A percentile compares a stretch with the other conserved stretches of the same genome.
These are phyloP conservation scores for Gymnoscopelus braueri DNA, from an alignment of 2,797 vertebrate genomes.

Conservation along the genomic window DNA sequence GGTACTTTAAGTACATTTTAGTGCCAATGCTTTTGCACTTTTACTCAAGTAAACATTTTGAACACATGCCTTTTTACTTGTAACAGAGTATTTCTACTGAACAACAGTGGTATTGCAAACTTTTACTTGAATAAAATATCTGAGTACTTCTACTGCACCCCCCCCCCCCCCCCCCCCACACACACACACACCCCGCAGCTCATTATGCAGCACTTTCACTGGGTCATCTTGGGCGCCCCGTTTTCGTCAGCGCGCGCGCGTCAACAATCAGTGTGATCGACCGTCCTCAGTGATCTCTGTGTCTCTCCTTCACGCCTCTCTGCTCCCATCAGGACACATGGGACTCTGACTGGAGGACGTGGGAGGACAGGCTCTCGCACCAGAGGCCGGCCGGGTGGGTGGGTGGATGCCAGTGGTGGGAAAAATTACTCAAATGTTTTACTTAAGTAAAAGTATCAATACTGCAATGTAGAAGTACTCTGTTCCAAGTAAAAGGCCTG, in stretches of 20 bases:
- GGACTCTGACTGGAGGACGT: conserved; percentile 48
- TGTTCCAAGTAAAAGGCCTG: too few species aligned
- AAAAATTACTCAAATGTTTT: conserved; percentile 1
- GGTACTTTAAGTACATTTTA: too few species aligned
- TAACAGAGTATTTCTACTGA: too few species aligned
- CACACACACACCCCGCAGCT: not conserved
- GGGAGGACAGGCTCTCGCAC: conserved; percentile 43
- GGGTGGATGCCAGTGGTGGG: conserved; percentile 22
- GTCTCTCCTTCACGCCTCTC: conserved; percentile 89
- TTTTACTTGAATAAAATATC: too few species aligned
- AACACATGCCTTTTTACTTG: too few species aligned
- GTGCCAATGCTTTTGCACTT: too few species aligned
- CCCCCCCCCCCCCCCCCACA: not conserved
- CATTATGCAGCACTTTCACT: not conserved
- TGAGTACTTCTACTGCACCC: too few species aligned
- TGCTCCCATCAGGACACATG: conserved; percentile 82
- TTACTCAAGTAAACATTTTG: too few species aligned
- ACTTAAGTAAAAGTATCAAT: too few species aligned
- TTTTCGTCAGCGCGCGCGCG: conserved; percentile 29
- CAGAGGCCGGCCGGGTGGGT: not conserved
- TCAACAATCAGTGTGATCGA: conserved; percentile 62
- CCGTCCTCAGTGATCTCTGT: conserved; percentile 60
- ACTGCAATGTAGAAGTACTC: too few species aligned
- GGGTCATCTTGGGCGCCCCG: conserved; percentile 16
- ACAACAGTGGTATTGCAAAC: too few species aligned